A percentile compares a stretch with the other conserved stretches of the same genome.
phyloP scores from a whole-genome alignment of 92 coral and sea anemone genomes.

The Porites cylindrica region DNA sequence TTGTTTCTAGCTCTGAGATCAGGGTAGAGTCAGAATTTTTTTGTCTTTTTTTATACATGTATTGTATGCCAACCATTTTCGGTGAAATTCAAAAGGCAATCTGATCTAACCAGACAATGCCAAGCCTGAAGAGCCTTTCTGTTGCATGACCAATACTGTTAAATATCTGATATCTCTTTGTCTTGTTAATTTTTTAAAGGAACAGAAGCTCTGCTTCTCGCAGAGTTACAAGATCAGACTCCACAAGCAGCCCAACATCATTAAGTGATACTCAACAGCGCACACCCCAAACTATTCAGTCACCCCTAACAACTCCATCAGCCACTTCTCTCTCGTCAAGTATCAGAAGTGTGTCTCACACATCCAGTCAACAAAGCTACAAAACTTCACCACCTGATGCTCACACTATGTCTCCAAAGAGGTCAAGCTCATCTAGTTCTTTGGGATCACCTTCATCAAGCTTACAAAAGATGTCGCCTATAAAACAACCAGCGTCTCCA shows the following conservation, averaged over 20 bases:
- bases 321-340: conserved; percentile 34
- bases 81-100: no score
- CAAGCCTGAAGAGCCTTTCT: no score
- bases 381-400: conserved; percentile 53
- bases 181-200: conserved; percentile 19
- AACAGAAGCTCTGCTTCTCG: conserved; percentile 27
- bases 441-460: conserved; percentile 46
- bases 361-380: conserved; percentile 10
- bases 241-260: conserved; percentile 20
- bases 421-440: conserved; percentile 31
- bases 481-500: conserved; percentile 46
- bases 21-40: no score
- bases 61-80: no score
- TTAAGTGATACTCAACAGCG: conserved; percentile 10
- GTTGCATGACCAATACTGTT: no score
- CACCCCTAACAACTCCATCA: conserved; percentile 36
- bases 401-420: conserved; percentile 36
- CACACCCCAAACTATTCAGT: conserved; percentile 36
- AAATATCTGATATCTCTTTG: background rate
- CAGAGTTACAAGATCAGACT: conserved; percentile 36
- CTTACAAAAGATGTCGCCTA: conserved; percentile 36
- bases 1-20: no score
- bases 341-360: conserved; percentile 23
- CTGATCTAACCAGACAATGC: no score
- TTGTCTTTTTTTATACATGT: no score